Base-by-base conservation (phyloP, 2,797 vertebrate species). In the Clarias laeviceps region DNA sequence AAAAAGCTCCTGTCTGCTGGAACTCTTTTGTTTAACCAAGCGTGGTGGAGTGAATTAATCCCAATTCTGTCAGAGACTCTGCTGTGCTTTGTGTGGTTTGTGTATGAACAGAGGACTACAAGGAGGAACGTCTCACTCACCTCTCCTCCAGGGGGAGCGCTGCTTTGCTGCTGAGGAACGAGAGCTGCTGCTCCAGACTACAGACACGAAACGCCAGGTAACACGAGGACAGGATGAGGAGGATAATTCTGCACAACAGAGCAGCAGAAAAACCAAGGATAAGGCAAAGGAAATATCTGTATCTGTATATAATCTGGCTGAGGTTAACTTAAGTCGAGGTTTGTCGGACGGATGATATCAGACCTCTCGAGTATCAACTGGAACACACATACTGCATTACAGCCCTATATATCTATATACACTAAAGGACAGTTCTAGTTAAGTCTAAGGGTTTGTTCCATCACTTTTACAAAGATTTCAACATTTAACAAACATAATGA, bases 191-290 rank as follows among this genome's bases (percentile, higher is more conserved):
- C 90, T 97, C 97, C 93, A 97, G 93, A 56, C 92, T 95, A 90
- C 96, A 97, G 74, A 97, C 97, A 72, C 97, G 95, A 89, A 97
- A 97, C 0, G 96, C 96, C 94, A 98, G 91, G 64, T 97, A 97
- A 0, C 95, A 97, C 2, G 97, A 97, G 0, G 97, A 97, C 85
- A 96, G 87, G 0, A 97, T 95, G 89, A 97, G 89, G 82, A 97
- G 93, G 90, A 96, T 95, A 90, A 97, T 95, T 0, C 97, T 97
- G 91, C 59, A 64, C 87, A 59, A 86, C 50, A 88, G 17, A 74
- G 2, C 73, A 82, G 29, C 3, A 29, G 18, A 15, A 40, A 3
- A 78, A 29, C 20, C 56, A 45, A 4, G 24, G 11, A 74, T 32
- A 56, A 5, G 32, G 22, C 9, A 11, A 57, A 29, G 57, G 29